Conservation (phyloP, 2,797 vertebrate species). For the Poeciliopsis paucimaculata region DNA sequence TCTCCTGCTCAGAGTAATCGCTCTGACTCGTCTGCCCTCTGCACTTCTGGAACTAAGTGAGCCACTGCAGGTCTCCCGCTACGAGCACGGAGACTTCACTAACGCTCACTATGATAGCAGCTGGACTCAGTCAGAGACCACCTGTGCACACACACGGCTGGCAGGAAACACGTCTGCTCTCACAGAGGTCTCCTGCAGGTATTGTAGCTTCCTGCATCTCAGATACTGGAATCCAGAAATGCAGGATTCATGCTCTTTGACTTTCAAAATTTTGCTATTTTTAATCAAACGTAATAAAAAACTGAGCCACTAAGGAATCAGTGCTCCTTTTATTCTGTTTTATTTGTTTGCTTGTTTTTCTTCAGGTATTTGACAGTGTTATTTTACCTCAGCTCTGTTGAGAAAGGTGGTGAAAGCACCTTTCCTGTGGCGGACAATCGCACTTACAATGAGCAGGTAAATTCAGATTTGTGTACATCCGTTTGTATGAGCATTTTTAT, state of each 20-base stretch:
- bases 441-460: conserved; percentile 93
- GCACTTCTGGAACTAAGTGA: conserved; percentile 92
- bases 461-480: conserved; percentile 16
- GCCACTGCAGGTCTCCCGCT: conserved; percentile 92
- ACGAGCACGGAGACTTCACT: conserved; percentile 90
- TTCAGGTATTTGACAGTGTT: conserved; percentile 91
- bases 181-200: conserved; percentile 79
- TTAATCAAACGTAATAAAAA: not conserved
- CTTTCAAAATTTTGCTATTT: not conserved
- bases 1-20: conserved; percentile 82
- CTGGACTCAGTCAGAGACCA: conserved; percentile 85
- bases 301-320: not conserved
- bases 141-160: conserved; percentile 91
- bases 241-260: not conserved
- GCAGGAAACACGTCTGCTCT: conserved; percentile 84
- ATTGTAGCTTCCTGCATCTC: not conserved
- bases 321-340: conserved; percentile 1
- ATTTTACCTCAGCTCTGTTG: conserved; percentile 92
- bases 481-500: not conserved
- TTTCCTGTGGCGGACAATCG: conserved; percentile 97
- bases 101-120: conserved; percentile 94
- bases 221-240: not conserved
- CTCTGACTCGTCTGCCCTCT: conserved; percentile 88
- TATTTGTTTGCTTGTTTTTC: conserved; percentile 8
- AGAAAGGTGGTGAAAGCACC: conserved; percentile 90